Conservation (phyloP, 2,113 vertebrate genomes). For the Hypocryptadius cinnamomeus region DNA sequence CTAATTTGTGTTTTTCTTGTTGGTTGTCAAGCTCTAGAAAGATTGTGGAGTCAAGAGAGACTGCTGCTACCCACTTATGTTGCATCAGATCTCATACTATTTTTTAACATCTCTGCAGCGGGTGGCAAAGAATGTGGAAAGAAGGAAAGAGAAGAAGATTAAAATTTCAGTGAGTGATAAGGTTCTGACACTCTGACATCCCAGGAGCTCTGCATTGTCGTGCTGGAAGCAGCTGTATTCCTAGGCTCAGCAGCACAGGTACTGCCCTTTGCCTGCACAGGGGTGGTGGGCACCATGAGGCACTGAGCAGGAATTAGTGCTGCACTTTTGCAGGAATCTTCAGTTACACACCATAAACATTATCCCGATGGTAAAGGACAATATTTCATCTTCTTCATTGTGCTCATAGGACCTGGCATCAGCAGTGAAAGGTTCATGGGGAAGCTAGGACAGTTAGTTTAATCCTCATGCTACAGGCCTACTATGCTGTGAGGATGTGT, state of each 20-base stretch:
- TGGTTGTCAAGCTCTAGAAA: constrained; percentile 17
- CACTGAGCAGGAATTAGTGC: not conserved
- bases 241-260: not conserved
- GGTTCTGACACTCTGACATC: not conserved
- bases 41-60: constrained; percentile 20
- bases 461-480: not conserved
- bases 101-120: constrained; percentile 4
- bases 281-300: not conserved
- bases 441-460: not conserved
- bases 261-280: not conserved
- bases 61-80: constrained; percentile 29
- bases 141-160: not conserved
- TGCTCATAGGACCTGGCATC: not conserved
- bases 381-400: not conserved
- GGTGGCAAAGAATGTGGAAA: not conserved
- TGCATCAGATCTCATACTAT: constrained; percentile 13
- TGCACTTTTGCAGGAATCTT: not conserved
- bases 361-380: not conserved
- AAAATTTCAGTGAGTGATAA: not conserved
- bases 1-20: constrained; percentile 8
- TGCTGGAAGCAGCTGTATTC: not conserved
- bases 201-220: not conserved
- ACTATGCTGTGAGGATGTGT: not conserved
- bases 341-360: not conserved
- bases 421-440: not conserved